Evolutionary conservation across 2,797 vertebrate genomes (phyloP).

Genomic region (Hirundo rustica): DNA sequence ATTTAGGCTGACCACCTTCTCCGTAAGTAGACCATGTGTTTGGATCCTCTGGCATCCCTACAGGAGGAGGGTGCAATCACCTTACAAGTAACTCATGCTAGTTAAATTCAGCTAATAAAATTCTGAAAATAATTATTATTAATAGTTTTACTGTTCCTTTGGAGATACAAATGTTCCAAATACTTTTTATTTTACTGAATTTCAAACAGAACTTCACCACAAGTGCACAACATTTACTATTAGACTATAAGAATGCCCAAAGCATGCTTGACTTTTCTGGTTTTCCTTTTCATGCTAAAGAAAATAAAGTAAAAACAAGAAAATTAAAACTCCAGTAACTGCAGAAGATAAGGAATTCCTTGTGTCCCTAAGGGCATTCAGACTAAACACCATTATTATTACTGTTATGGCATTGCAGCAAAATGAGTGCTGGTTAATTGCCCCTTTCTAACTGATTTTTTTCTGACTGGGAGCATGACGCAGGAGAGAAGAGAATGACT

Average conservation of each 20-base stretch:
- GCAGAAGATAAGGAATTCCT: slow-evolving; percentile 13
- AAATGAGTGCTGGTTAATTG: neutral
- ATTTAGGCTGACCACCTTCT: neutral
- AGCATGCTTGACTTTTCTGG: neutral
- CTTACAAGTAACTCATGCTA: neutral
- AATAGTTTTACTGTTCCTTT: neutral
- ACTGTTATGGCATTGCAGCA: neutral
- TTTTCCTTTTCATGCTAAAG: slow-evolving; percentile 4
- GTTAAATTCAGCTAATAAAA: neutral
- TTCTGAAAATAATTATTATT: neutral
- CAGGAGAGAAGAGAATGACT: neutral
- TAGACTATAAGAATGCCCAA: neutral
- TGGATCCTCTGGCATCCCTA: neutral
- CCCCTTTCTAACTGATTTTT: neutral
- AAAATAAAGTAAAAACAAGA: slow-evolving; percentile 1
- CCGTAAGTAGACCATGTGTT: neutral
- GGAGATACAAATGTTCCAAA: neutral
- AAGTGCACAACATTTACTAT: neutral
- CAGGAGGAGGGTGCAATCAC: neutral
- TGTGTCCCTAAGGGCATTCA: neutral
- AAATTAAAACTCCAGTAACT: neutral
- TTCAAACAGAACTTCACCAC: neutral
- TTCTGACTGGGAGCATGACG: neutral
- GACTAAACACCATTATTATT: neutral
- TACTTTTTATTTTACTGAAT: neutral